Conservation (phyloP, 2,113 vertebrate species). For the Corvus hawaiiensis region DNA sequence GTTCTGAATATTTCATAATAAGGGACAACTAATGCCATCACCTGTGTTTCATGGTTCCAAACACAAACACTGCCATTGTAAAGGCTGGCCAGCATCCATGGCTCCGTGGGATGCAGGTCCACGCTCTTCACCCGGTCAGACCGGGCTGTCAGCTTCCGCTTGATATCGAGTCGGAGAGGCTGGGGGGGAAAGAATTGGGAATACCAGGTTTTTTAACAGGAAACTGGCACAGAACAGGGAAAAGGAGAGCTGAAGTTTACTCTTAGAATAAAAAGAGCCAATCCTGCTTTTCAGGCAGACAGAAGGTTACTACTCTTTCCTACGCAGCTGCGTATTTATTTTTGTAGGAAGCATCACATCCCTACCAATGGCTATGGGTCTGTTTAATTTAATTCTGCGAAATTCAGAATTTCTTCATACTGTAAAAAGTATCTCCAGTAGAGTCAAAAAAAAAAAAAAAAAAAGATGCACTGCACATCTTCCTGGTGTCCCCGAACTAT, state of each 20-base stretch:
- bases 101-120: constrained; percentile 91
- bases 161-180: constrained; percentile 95
- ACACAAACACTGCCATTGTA: constrained; percentile 94
- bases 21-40: not conserved
- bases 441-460: not conserved
- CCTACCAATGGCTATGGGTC: not conserved
- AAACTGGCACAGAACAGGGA: not conserved
- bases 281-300: not conserved
- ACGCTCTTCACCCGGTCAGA: constrained; percentile 95
- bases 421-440: not conserved
- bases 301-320: not conserved
- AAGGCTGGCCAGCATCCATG: constrained; percentile 97
- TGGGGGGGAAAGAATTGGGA: constrained; percentile 27
- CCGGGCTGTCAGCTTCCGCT: constrained; percentile 90
- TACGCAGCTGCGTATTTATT: not conserved
- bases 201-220: not conserved
- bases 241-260: not conserved
- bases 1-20: not conserved
- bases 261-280: not conserved
- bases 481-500: not conserved
- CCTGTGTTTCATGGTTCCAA: constrained; percentile 97
- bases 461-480: not conserved
- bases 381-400: not conserved
- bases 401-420: not conserved
- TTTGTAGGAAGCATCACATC: not conserved